Evolutionary conservation across 2,888 invertebrate species (phyloP), one percentile per base, ranked within the genome.

Genomic region (Leuctra nigra): DNA sequence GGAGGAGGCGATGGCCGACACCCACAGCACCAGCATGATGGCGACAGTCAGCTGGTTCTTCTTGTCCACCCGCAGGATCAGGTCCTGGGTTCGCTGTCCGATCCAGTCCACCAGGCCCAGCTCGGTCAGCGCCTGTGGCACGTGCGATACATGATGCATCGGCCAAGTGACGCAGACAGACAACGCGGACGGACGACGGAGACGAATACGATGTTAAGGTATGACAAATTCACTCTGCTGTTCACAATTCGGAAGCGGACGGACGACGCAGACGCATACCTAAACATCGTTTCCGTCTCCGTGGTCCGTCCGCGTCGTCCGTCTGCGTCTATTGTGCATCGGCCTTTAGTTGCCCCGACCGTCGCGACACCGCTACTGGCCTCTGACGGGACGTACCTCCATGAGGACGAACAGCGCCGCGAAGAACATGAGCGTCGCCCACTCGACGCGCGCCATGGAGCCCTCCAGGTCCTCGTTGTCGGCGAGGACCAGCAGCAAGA

Each of bases 401-500:
- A 94, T 94, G 1, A 94, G 75, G 24, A 93, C 86, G 65, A 94
- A 93, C 0, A 94, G 73, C 0, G 91, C 87, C 0, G 91, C 91
- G 66, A 94, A 94, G 74, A 94, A 94, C 35, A 94, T 73, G 1
- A 94, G 73, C 0, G 94, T 94, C 1, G 89, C 87, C 93, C 93
- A 94, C 70, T 94, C 94, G 0, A 94, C 90, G 55, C 91, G 76
- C 0, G 87, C 84, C 61, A 94, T 75, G 53, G 94, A 81, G 1
- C 87, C 84, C 68, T 93, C 93, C 66, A 94, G 73, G 67, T 93
- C 89, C 38, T 85, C 82, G 6, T 79, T 75, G 66, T 92, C 91
- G 0, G 91, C 84, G 38, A 94, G 70, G 1, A 92, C 79, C 2
- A 94, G 77, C 2, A 94, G 75, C 38, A 91, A 74, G 11, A 92